These are phyloP conservation scores for Seira musarum DNA, from an alignment of 2,888 invertebrate genomes.

Conservation along the genomic window DNA sequence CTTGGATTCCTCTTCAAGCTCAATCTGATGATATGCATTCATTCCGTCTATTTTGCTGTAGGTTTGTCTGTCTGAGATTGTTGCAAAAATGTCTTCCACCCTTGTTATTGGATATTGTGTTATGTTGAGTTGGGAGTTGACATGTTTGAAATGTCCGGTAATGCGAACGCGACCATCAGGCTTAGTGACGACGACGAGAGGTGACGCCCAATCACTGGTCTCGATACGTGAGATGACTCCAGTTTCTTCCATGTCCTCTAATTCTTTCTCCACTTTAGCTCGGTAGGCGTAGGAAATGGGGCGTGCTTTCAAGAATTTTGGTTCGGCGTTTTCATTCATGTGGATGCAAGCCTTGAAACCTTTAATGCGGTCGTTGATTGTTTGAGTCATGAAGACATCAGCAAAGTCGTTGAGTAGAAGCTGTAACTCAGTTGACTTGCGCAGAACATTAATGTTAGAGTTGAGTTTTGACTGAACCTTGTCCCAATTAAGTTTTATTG, in stretches of 20 bases:
- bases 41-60: conserved; percentile 29
- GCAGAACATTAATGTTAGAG: too few species aligned
- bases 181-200: conserved; percentile 28
- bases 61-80: neutral
- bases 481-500: conserved; percentile 15
- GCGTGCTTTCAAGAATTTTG: conserved; percentile 26
- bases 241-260: conserved; percentile 6
- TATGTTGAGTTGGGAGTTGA: conserved; percentile 24
- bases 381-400: too few species aligned
- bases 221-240: too few species aligned
- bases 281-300: conserved; percentile 24
- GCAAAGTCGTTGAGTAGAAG: too few species aligned
- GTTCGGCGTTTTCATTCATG: conserved; percentile 43
- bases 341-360: conserved; percentile 47
- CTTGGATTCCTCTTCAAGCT: too few species aligned
- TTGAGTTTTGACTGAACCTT: neutral
- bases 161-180: conserved; percentile 25
- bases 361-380: too few species aligned
- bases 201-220: conserved; percentile 29
- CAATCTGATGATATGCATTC: too few species aligned
- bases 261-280: conserved; percentile 22
- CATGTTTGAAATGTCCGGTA: too few species aligned
- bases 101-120: conserved; percentile 28
- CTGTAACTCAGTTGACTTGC: too few species aligned
- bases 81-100: conserved; percentile 11